A percentile compares a stretch with the other conserved stretches of the same genome.
These are phyloP conservation scores for Penaeus vannamei DNA, from an alignment of 1,140 invertebrate species.

Conservation along the genomic window DNA sequence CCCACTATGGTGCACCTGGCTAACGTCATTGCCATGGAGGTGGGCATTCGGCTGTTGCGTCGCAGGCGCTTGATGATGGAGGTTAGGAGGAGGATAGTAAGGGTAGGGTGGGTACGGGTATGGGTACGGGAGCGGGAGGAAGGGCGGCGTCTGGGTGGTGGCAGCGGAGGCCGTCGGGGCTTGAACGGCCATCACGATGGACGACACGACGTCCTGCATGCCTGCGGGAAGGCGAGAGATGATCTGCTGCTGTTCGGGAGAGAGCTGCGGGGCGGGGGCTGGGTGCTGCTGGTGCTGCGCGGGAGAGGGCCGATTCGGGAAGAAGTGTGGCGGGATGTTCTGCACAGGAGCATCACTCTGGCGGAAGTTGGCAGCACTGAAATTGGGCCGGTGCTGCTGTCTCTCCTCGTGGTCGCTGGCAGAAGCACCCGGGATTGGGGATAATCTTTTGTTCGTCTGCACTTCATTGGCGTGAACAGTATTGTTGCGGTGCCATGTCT, in stretches of 20 bases:
- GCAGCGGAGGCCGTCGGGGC: background rate
- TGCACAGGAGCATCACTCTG: background rate
- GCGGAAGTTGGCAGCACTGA: conserved; percentile 4
- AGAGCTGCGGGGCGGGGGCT: background rate
- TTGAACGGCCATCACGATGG: conserved; percentile 41
- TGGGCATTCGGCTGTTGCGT: background rate
- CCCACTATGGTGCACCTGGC: background rate
- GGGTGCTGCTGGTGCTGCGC: conserved; percentile 8
- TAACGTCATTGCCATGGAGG: background rate
- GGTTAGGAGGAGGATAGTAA: background rate
- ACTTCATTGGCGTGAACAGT: no score
- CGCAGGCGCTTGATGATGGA: background rate
- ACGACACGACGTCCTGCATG: conserved; percentile 14
- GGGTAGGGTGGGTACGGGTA: conserved; percentile 12
- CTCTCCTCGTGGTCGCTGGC: no score
- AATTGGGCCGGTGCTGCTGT: background rate
- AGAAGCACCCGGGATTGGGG: no score
- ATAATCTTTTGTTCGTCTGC: no score
- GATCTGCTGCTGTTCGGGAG: conserved; percentile 17
- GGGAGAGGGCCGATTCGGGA: background rate
- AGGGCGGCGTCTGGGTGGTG: background rate
- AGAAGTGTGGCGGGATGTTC: conserved; percentile 6
- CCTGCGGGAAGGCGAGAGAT: conserved; percentile 28
- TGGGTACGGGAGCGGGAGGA: conserved; percentile 4
- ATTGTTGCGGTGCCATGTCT: no score